Evolutionary conservation across 2,888 invertebrate genomes (phyloP).

Genomic region (Spialia ferax): DNA sequence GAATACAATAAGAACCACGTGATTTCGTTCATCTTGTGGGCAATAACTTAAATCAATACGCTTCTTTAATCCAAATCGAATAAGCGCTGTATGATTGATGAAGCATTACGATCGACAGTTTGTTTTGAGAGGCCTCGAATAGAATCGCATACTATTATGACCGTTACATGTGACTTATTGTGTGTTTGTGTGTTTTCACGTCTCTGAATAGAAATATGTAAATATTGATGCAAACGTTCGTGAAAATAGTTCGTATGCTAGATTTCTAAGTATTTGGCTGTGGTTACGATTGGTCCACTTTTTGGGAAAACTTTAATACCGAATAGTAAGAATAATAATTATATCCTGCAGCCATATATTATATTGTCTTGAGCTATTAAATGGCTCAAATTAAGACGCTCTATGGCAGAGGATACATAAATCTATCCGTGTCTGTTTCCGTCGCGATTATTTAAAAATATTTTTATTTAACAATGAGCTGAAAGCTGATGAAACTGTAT

Average conservation of each 20-base stretch:
- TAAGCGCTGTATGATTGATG: slow-evolving; percentile 51
- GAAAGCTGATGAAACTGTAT: slow-evolving; percentile 3
- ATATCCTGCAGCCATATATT: background rate
- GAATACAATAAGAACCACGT: slow-evolving; percentile 31
- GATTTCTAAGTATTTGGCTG: slow-evolving; percentile 34
- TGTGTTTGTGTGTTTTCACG: slow-evolving; percentile 55
- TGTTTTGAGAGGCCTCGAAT: slow-evolving; percentile 64
- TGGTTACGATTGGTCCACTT: slow-evolving; percentile 8
- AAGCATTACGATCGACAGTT: slow-evolving; percentile 56
- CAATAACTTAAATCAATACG: slow-evolving; percentile 30
- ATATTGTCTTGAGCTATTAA: slow-evolving; percentile 10
- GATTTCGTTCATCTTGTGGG: slow-evolving; percentile 17
- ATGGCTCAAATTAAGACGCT: background rate
- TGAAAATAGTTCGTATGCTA: slow-evolving; percentile 43
- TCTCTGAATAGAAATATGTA: slow-evolving; percentile 52
- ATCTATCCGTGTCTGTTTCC: slow-evolving; percentile 5
- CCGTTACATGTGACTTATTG: slow-evolving; percentile 56
- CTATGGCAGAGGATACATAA: slow-evolving; percentile 19
- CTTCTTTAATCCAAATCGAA: slow-evolving; percentile 35
- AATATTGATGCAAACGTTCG: slow-evolving; percentile 53
- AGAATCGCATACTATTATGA: slow-evolving; percentile 56
- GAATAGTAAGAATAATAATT: background rate
- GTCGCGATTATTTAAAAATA: slow-evolving; percentile 8
- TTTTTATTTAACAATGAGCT: slow-evolving; percentile 20
- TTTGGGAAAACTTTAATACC: background rate